Base-by-base conservation (phyloP, 2,797 vertebrate genomes). In the Lutjanus campechanus region DNA sequence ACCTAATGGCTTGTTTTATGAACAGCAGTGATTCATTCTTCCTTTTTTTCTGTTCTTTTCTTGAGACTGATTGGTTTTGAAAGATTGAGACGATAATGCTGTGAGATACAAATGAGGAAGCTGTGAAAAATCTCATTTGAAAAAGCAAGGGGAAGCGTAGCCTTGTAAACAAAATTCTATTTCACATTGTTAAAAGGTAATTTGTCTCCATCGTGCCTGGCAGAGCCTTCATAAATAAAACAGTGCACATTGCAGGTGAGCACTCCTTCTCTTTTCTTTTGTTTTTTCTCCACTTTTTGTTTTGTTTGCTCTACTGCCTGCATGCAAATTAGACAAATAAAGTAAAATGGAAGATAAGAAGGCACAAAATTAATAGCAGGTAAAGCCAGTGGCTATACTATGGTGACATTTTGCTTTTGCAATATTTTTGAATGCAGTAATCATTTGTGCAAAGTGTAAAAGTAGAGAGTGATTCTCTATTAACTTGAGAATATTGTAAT, bases 131-230 rank as follows among this genome's bases (percentile, higher is more conserved):
- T 94, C 95, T 94, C 91, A 95, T 96, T 95, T 94, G 91, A 94
- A 94, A 93, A 93, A 90, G 87, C 85, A 89, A 90, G 80, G 83
- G 90, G 90, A 94, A 92, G 92, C 68, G 68, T 80, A 92, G 95
- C 88, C 91, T 93, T 93, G 95, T 95, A 96, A 96, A 96, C 94
- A 95, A 95, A 95, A 95, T 96, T 96, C 95, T 94, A 95, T 96
- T 96, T 94, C 94, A 93, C 93, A 94, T 95, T 95, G 94, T 96
- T 96, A 95, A 96, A 96, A 95, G 94, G 93, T 94, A 93, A 96
- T 96, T 95, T 95, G 95, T 96, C 94, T 95, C 94, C 92, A 94
- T 95, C 85, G 86, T 77, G 88, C 87, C 91, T 87, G 89, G 89
- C 93, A 93, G 89, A 92, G 91, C 84, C 88, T 95, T 95, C 94